Conservation (phyloP, 2,113 vertebrate species). For the Seriola dumerili region DNA sequence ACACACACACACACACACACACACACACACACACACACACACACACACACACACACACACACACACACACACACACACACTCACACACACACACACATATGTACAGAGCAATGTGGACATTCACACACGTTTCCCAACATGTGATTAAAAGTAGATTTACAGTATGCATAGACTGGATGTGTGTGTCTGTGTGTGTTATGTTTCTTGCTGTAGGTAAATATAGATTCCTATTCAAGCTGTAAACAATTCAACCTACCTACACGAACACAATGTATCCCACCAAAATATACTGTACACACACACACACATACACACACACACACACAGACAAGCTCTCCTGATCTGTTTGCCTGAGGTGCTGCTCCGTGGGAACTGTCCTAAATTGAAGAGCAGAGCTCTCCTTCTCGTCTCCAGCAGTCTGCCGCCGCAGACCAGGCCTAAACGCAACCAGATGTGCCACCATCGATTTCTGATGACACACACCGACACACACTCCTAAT, state of each 20-base stretch:
- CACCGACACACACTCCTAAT: conserved; percentile 56
- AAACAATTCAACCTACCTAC: conserved; percentile 32
- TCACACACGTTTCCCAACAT: conserved; percentile 1
- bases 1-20: conserved; percentile 11
- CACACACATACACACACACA: conserved; percentile 12
- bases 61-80: conserved; percentile 11
- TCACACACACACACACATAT: conserved; percentile 9
- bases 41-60: conserved; percentile 1
- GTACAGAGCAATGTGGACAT: not conserved
- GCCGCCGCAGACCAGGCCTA: conserved; percentile 77
- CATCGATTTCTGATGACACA: conserved; percentile 72
- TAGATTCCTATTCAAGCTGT: conserved; percentile 18
- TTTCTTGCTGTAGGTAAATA: conserved; percentile 38
- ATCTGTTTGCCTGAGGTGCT: conserved; percentile 71
- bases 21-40: conserved; percentile 2
- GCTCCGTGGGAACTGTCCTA: conserved; percentile 75
- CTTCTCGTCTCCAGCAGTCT: conserved; percentile 78
- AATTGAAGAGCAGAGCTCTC: conserved; percentile 79
- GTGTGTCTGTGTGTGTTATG: conserved; percentile 11
- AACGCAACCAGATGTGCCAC: conserved; percentile 83
- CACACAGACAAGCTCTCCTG: conserved; percentile 15
- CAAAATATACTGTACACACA: conserved; percentile 31
- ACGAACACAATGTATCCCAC: conserved; percentile 1
- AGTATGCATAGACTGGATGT: not conserved
- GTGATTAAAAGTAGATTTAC: conserved; percentile 8